Percentiles rank a stretch among this genome's conserved stretches.
phyloP scores from a whole-genome alignment of 2,888 invertebrate species.

The Callyntrura sp. region DNA sequence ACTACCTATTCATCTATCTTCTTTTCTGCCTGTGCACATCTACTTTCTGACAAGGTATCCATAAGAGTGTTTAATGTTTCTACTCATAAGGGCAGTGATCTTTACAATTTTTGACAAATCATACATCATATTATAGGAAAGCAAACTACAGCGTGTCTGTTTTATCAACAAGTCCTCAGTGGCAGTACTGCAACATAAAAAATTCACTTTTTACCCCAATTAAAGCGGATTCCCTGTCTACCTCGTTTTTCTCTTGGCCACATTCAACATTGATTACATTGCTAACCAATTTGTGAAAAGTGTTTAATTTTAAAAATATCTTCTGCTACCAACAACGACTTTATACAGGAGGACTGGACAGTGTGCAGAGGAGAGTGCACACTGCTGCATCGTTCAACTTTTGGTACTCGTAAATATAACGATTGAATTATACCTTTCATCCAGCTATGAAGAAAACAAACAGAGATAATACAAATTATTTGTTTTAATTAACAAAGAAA shows the following conservation, averaged over 20 bases:
- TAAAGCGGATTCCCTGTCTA: constrained; percentile 6
- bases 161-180: not conserved
- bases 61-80: constrained; percentile 19
- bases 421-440: constrained; percentile 76
- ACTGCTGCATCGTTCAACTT: not conserved
- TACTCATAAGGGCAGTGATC: constrained; percentile 60
- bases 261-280: not conserved
- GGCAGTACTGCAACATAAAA: not conserved
- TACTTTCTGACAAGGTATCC: constrained; percentile 41
- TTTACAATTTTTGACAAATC: constrained; percentile 77
- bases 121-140: constrained; percentile 13
- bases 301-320: constrained; percentile 18
- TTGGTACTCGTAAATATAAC: constrained; percentile 50
- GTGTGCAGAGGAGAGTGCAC: no score
- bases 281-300: not conserved
- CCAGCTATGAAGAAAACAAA: constrained; percentile 73
- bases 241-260: not conserved
- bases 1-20: constrained; percentile 12
- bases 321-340: not conserved
- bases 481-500: constrained; percentile 77
- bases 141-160: not conserved
- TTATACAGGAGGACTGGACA: not conserved
- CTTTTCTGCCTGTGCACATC: not conserved
- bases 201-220: constrained; percentile 14
- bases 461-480: constrained; percentile 77